These are phyloP conservation scores for Proctacanthus coquilletti DNA, from an alignment of 1,140 invertebrate species.

Conservation along the genomic window DNA sequence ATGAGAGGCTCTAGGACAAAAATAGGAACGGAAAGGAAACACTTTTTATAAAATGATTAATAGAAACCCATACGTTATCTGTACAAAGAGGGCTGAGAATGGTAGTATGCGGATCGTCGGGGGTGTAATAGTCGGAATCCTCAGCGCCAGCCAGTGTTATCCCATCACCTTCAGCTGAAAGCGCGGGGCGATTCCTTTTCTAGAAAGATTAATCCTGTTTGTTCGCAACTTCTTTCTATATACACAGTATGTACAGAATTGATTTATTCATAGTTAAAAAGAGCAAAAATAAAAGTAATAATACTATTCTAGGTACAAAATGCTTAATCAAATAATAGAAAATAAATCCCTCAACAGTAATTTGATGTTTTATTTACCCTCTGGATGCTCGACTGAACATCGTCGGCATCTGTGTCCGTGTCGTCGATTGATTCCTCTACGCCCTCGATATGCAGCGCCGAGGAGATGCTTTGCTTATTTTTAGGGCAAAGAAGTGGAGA, in stretches of 20 bases:
- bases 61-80: slow-evolving; percentile 14
- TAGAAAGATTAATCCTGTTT: no score
- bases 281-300: no score
- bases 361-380: no score
- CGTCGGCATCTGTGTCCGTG: slow-evolving; percentile 31
- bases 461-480: slow-evolving; percentile 11
- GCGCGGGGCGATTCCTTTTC: slow-evolving; percentile 10
- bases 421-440: slow-evolving; percentile 39
- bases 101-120: slow-evolving; percentile 46
- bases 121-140: slow-evolving; percentile 56
- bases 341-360: no score
- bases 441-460: slow-evolving; percentile 30
- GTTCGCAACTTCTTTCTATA: no score
- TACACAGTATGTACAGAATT: no score
- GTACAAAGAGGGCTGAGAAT: slow-evolving; percentile 37
- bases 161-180: slow-evolving; percentile 11
- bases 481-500: slow-evolving; percentile 50
- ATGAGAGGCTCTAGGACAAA: not conserved
- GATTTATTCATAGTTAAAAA: no score
- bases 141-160: slow-evolving; percentile 29
- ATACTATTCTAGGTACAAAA: no score
- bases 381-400: no score
- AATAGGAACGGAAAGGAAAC: not conserved
- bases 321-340: no score
- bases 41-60: not conserved